These are phyloP conservation scores for Carlito syrichta DNA, from an alignment of 2,113 vertebrate species.

Conservation along the genomic window DNA sequence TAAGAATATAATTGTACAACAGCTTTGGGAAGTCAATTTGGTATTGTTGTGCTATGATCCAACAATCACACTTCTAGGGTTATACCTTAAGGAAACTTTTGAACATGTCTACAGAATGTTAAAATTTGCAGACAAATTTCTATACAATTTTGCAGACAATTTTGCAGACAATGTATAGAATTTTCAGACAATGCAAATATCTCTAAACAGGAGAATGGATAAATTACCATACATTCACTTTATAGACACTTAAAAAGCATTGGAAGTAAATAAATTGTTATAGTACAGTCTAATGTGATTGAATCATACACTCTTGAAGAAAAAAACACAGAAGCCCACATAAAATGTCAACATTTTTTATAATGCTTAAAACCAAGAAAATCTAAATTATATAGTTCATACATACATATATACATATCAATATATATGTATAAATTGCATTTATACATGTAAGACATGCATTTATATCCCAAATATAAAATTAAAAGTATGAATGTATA, in stretches of 20 bases:
- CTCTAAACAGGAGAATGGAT: not conserved
- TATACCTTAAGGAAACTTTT: not conserved
- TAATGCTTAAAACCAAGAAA: not conserved
- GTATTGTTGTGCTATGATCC: not conserved
- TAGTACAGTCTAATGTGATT: not conserved
- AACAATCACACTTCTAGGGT: not conserved
- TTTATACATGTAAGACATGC: not conserved
- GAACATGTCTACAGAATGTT: not conserved
- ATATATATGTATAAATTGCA: not conserved
- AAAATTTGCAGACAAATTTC: too few relatives aligned
- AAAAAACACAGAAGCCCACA: not conserved
- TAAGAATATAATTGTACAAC: not conserved
- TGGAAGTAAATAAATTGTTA: not conserved
- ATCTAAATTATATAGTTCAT: not conserved
- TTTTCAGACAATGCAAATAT: not conserved
- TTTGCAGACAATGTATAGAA: too few relatives aligned
- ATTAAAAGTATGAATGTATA: not conserved
- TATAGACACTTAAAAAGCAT: too few relatives aligned
- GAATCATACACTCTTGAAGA: not conserved
- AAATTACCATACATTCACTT: not conserved
- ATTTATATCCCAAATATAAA: not conserved
- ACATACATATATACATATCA: not conserved
- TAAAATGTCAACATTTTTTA: not conserved
- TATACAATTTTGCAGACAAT: too few relatives aligned
- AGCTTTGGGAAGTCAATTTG: not conserved